A percentile compares a stretch with the other conserved stretches of the same genome.
Evolutionary conservation across 1,140 invertebrate species (phyloP).

Genomic region (Mylabris phalerata): DNA sequence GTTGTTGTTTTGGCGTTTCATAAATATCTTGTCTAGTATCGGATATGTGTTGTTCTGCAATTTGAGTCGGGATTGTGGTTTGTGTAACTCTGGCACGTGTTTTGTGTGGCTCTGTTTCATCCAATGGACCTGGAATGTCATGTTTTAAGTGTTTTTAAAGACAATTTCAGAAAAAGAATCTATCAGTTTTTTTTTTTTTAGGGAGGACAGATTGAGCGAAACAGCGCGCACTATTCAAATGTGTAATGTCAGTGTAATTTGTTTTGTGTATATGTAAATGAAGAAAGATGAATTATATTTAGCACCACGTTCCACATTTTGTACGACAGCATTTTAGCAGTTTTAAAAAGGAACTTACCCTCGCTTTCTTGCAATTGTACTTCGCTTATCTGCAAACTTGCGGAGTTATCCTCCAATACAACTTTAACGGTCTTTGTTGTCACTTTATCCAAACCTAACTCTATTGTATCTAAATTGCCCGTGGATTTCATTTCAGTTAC

Average conservation of each 20-base stretch:
- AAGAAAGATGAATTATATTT: background rate
- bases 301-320: conserved; percentile 3
- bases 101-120: conserved; percentile 38
- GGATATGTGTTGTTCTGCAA: conserved; percentile 31
- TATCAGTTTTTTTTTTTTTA: too few species aligned
- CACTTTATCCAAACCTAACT: conserved; percentile 30
- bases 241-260: conserved; percentile 16
- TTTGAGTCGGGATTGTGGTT: conserved; percentile 25
- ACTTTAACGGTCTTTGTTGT: conserved; percentile 31
- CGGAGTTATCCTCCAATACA: conserved; percentile 28
- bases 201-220: too few species aligned
- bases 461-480: conserved; percentile 42
- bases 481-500: conserved; percentile 46
- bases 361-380: conserved; percentile 43
- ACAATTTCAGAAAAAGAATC: conserved; percentile 3
- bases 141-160: conserved; percentile 20
- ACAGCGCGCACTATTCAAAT: conserved; percentile 1
- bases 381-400: conserved; percentile 41
- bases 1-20: conserved; percentile 26
- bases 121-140: conserved; percentile 40
- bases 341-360: conserved; percentile 47
- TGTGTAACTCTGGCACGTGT: conserved; percentile 39
- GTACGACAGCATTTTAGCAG: background rate
- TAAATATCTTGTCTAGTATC: conserved; percentile 26
- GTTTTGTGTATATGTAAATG: background rate